These are phyloP conservation scores for Brachionus calyciflorus DNA, from an alignment of 1,140 invertebrate genomes.

Conservation along the genomic window DNA sequence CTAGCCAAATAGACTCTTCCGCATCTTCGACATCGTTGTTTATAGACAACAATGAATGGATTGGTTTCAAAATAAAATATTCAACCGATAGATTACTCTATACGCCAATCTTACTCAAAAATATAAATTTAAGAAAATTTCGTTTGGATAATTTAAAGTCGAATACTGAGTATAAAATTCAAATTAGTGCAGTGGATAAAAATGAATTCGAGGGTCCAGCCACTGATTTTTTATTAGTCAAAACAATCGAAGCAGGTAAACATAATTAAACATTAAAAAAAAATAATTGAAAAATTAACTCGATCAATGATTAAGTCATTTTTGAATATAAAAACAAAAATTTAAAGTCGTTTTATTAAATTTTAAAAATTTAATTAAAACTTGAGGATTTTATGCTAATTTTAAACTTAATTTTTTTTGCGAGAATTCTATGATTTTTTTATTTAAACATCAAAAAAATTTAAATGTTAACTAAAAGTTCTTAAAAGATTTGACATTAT, in stretches of 20 bases:
- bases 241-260: conserved; percentile 20
- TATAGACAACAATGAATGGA: conserved; percentile 2
- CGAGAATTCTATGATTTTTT: too few species aligned
- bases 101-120: conserved; percentile 13
- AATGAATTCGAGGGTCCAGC: conserved; percentile 29
- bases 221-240: neutral
- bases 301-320: neutral
- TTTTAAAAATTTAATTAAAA: too few species aligned
- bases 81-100: conserved; percentile 23
- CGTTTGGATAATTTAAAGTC: conserved; percentile 37
- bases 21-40: neutral
- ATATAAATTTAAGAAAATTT: conserved; percentile 35
- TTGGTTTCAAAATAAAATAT: conserved; percentile 43
- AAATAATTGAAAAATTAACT: neutral
- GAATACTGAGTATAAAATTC: conserved; percentile 31
- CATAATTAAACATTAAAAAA: neutral
- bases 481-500: too few species aligned
- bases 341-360: too few species aligned
- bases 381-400: too few species aligned
- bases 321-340: too few species aligned
- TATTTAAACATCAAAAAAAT: too few species aligned
- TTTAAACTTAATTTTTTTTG: too few species aligned
- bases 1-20: neutral
- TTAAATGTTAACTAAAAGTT: too few species aligned
- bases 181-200: conserved; percentile 29